These are phyloP conservation scores for Remorina albescens DNA, from an alignment of 2,797 vertebrate species.

Conservation along the genomic window DNA sequence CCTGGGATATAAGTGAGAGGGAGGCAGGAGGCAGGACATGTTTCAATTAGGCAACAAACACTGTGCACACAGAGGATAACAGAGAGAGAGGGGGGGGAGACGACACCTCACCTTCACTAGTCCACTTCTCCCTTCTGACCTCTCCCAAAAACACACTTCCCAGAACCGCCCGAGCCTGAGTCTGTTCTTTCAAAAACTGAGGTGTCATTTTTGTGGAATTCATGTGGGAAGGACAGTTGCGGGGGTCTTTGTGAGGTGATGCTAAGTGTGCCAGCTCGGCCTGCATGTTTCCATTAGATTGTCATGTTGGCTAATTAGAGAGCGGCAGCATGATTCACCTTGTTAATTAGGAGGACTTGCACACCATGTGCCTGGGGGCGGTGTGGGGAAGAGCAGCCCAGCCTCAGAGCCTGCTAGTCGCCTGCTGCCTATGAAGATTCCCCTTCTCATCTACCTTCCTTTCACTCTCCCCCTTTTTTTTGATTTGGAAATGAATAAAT, in stretches of 20 bases:
- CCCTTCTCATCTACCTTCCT: constrained; percentile 98
- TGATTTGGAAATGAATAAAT: constrained; percentile 99
- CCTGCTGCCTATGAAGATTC: constrained; percentile 95
- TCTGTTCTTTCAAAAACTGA: constrained; percentile 57
- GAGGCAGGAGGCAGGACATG: constrained; percentile 76
- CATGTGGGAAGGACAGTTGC: constrained; percentile 69
- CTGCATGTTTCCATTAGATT: constrained; percentile 96
- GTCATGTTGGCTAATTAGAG: constrained; percentile 99
- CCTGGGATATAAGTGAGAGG: constrained; percentile 75
- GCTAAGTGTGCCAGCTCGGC: constrained; percentile 87
- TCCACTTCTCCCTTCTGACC: constrained; percentile 71
- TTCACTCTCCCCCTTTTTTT: constrained; percentile 86
- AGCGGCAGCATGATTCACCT: constrained; percentile 99
- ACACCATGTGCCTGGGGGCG: constrained; percentile 92
- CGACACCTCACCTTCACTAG: constrained; percentile 52
- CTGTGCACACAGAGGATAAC: constrained; percentile 36
- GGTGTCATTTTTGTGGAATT: constrained; percentile 68
- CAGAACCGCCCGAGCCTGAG: constrained; percentile 44
- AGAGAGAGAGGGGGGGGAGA: too few relatives aligned
- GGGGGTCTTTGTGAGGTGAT: constrained; percentile 88
- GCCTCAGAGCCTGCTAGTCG: constrained; percentile 93
- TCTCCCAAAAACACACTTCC: constrained; percentile 63
- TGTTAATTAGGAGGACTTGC: constrained; percentile 99
- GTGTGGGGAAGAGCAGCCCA: constrained; percentile 87
- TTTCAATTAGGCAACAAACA: constrained; percentile 83